phyloP scores from a whole-genome alignment of 2,113 vertebrate genomes.

The Mormyrus iriodes region DNA sequence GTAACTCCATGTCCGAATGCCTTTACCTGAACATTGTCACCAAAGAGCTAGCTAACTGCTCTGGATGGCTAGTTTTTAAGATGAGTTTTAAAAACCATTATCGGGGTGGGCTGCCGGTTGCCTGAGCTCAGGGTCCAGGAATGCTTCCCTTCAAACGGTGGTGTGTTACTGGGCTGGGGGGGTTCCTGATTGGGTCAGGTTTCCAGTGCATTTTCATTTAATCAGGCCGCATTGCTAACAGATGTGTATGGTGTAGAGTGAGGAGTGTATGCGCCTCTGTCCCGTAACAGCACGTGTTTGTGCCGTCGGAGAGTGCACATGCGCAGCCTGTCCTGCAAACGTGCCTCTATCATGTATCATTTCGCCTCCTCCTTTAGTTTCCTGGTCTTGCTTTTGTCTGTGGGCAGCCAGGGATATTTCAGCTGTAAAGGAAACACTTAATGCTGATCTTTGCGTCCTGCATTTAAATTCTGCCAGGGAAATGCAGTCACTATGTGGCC shows the following conservation, averaged over 20 bases:
- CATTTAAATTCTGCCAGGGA: neutral
- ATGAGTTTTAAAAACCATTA: constrained; percentile 2
- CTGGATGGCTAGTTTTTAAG: neutral
- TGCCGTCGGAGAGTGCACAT: constrained; percentile 35
- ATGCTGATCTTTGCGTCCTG: neutral
- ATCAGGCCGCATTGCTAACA: constrained; percentile 58
- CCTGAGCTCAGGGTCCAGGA: neutral
- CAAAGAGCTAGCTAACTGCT: neutral
- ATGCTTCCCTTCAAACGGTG: constrained; percentile 1
- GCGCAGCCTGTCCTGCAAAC: neutral
- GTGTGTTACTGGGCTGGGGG: constrained; percentile 30
- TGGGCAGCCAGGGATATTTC: neutral
- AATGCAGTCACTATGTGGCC: neutral
- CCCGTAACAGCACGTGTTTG: constrained; percentile 43
- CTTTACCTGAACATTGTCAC: neutral
- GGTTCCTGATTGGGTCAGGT: constrained; percentile 39
- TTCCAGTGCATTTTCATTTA: constrained; percentile 53
- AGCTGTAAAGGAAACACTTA: neutral
- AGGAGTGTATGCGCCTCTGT: constrained; percentile 28
- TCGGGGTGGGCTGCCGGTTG: neutral
- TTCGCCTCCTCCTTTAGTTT: neutral
- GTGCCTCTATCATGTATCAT: constrained; percentile 13
- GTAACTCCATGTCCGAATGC: neutral
- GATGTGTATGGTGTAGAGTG: constrained; percentile 43
- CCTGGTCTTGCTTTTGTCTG: neutral